Evolutionary conservation across 1,140 invertebrate species (phyloP), one percentile per base, ranked within the genome.

Genomic region (Acyrthosiphon pisum): DNA sequence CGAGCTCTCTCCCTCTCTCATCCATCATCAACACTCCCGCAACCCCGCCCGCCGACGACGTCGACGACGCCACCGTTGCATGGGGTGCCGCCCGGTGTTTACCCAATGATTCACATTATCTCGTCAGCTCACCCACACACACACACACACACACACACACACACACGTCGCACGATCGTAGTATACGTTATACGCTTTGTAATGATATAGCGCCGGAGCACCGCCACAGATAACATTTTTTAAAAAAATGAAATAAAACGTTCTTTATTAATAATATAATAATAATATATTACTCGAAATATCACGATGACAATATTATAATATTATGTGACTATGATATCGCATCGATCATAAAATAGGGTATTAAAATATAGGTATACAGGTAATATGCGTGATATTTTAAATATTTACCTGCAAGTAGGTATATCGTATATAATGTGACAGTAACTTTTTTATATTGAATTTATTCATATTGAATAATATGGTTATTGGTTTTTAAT

Each of bases 31-130:
- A 44, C 87, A 3, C 86, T 46, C 35, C n/a, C 26, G 48, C 86
- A 14, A 46, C 46, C 44, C 53, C 20, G 4, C 44, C 90, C 60
- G 8, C n/a, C 56, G 20, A 22, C 76, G 37, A 26, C 53, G 53
- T 8, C 50, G 6, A 22, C 88, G 50, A 18, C 48, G 1, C 6
- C 11, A 2, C 9, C 1, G 35, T n/a, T 11, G 68, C 44, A 35
- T 48, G 26, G 60, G 90, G 60, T 83, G 60, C 46, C 90, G 60
- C 46, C 90, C 60, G 44, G n/a, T 91, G 90, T 91, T 91, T 91
- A 91, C 90, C 68, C 90, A 91, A 91, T 91, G 90, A 91, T 91
- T 91, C 90, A 91, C 68, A 91, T 91, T 91, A 91, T 91, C 90
- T 91, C 90, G 90, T 91, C 90, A 91, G 60, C 90, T 91, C 90